A percentile compares a stretch with the other conserved stretches of the same genome.
phyloP scores from a whole-genome alignment of 2,113 vertebrate genomes.

The Felis catus region DNA sequence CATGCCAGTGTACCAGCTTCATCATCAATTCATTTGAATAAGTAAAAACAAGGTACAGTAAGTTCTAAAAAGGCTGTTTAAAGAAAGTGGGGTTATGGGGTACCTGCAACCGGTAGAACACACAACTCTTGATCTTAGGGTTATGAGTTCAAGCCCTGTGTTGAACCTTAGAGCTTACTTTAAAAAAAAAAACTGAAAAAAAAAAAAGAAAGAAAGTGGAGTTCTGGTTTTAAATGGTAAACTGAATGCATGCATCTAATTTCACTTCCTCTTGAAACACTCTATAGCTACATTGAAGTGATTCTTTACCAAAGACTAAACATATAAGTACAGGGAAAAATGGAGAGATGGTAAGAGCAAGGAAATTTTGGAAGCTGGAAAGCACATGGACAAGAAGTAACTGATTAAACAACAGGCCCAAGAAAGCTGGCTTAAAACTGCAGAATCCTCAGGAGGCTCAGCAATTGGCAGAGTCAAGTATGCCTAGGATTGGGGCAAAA shows the following conservation, averaged over 20 bases:
- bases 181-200: background rate
- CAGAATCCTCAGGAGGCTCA: background rate
- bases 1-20: background rate
- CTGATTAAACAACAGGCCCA: background rate
- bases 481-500: background rate
- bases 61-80: background rate
- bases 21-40: background rate
- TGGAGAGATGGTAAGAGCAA: background rate
- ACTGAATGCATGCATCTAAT: background rate
- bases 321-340: background rate
- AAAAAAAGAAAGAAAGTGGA: background rate
- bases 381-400: background rate
- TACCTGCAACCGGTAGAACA: background rate
- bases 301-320: slow-evolving; percentile 16
- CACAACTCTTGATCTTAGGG: background rate
- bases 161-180: background rate
- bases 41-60: background rate
- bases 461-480: background rate
- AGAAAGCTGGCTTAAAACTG: background rate
- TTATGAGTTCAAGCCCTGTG: background rate
- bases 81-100: background rate
- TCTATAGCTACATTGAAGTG: background rate
- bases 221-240: background rate
- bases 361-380: background rate
- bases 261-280: background rate